Evolutionary conservation across 2,888 invertebrate species (phyloP).

Genomic region (Agrotis clavis): DNA sequence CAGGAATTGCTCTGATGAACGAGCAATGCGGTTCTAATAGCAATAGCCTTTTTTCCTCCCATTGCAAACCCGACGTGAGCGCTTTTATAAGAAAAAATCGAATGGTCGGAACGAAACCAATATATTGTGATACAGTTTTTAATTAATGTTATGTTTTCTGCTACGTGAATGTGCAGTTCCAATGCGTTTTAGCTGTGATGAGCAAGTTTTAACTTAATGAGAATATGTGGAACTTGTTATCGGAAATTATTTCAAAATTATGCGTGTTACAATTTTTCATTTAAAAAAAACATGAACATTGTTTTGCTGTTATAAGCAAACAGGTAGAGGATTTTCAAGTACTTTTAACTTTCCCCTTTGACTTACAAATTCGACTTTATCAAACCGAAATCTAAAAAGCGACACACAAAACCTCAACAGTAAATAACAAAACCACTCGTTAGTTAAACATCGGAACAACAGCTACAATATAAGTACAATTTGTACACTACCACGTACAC

Average conservation of each 20-base stretch:
- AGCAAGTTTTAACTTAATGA: constrained; percentile 63
- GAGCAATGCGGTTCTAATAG: constrained; percentile 85
- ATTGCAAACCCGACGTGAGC: constrained; percentile 72
- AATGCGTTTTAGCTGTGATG: constrained; percentile 52
- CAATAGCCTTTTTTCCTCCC: constrained; percentile 79
- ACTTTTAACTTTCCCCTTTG: too few species aligned
- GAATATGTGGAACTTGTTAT: constrained; percentile 36
- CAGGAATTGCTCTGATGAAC: constrained; percentile 86
- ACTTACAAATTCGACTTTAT: neutral
- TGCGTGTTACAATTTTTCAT: constrained; percentile 6
- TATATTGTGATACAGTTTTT: constrained; percentile 64
- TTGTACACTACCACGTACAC: constrained; percentile 29
- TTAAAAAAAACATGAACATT: too few species aligned
- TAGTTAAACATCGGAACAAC: constrained; percentile 54
- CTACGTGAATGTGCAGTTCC: constrained; percentile 43
- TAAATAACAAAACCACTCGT: constrained; percentile 42
- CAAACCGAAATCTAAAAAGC: constrained; percentile 3
- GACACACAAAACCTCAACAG: neutral
- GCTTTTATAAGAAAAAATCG: constrained; percentile 77
- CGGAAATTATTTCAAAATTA: constrained; percentile 34
- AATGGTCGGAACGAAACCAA: constrained; percentile 66
- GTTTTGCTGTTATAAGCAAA: constrained; percentile 2
- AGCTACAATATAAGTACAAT: constrained; percentile 49
- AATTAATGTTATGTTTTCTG: constrained; percentile 66
- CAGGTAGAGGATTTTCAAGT: too few species aligned